These are phyloP conservation scores for Zele albiditarsus DNA, from an alignment of 2,888 invertebrate species.

Conservation along the genomic window DNA sequence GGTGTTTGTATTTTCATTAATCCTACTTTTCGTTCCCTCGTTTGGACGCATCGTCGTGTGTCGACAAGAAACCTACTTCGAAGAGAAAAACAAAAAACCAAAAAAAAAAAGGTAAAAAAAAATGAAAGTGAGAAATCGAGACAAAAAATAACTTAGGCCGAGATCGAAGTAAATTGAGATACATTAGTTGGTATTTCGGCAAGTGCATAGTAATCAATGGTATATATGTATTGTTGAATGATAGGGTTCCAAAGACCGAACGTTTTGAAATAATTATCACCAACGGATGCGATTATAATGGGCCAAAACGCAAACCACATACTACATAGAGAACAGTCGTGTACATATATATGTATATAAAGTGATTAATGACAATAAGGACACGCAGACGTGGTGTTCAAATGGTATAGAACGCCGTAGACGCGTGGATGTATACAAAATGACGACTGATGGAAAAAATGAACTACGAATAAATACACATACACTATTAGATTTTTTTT, in stretches of 20 bases:
- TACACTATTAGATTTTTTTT: constrained; percentile 11
- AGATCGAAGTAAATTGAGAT: constrained; percentile 31
- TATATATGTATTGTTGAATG: constrained; percentile 16
- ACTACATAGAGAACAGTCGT: neutral
- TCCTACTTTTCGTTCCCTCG: constrained; percentile 60
- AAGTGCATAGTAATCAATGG: constrained; percentile 22
- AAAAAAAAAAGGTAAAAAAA: constrained; percentile 22
- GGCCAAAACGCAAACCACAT: constrained; percentile 48
- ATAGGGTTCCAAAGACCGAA: constrained; percentile 37
- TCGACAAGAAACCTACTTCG: constrained; percentile 30
- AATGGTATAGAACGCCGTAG: constrained; percentile 22
- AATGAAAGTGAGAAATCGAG: constrained; percentile 4
- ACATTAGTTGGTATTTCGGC: constrained; percentile 25
- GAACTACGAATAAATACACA: constrained; percentile 1
- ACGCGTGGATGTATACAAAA: constrained; percentile 37
- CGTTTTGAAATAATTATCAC: constrained; percentile 61
- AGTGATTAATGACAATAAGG: constrained; percentile 54
- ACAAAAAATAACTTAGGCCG: neutral
- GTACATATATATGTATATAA: constrained; percentile 39
- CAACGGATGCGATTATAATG: constrained; percentile 59
- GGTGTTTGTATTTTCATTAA: constrained; percentile 63
- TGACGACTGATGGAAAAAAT: constrained; percentile 2
- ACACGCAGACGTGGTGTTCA: constrained; percentile 52
- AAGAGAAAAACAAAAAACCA: constrained; percentile 32
- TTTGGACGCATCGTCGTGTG: constrained; percentile 52